Evolutionary conservation across 2,797 vertebrate genomes (phyloP), one percentile per base, ranked within the genome.

Genomic region (Chanos chanos): DNA sequence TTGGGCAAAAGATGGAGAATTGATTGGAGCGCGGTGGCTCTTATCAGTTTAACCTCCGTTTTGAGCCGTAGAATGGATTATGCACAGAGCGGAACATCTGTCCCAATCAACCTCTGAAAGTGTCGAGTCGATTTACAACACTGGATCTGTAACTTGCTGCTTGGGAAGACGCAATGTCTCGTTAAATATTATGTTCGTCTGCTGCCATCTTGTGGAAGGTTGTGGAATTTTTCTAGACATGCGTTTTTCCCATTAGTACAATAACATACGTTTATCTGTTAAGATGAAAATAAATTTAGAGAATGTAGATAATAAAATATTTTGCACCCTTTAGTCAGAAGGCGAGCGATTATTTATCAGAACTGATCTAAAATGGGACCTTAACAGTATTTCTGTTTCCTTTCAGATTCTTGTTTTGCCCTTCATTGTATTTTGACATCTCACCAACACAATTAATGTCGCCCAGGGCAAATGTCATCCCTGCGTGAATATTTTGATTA

Each of bases 171-270:
- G 45, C 39, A 33, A 10, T 8, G 5, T 30, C 24, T 67, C 64
- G 3, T 7, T 12, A 30, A 61, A 64, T 65, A 61, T 54, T n/a
- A 62, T 33, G 77, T 47, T 78, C 77, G 56, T 74, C 36, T 64
- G 83, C 75, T 86, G 84, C 88, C 89, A 89, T 78, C 89, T 87
- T 82, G 82, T 69, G 88, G 87, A 39, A 18, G 16, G 3, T 4
- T 31, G 28, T n/a, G 10, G 56, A 31, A 28, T 24, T 18, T 12
- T 24, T n/a, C 12, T 50, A 6, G 7, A 39, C 16, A 15, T 16
- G 24, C 15, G 0, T 15, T 15, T 19, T n/a, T 27, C 19, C 12
- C 24, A 25, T 31, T 58, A 8, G 12, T 6, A 7, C 6, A 45
- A 36, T 22, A 24, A 34, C 12, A 8, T 0, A 16, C 12, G 3